phyloP scores from a whole-genome alignment of 2,113 vertebrate species.

The Menidia beryllina region DNA sequence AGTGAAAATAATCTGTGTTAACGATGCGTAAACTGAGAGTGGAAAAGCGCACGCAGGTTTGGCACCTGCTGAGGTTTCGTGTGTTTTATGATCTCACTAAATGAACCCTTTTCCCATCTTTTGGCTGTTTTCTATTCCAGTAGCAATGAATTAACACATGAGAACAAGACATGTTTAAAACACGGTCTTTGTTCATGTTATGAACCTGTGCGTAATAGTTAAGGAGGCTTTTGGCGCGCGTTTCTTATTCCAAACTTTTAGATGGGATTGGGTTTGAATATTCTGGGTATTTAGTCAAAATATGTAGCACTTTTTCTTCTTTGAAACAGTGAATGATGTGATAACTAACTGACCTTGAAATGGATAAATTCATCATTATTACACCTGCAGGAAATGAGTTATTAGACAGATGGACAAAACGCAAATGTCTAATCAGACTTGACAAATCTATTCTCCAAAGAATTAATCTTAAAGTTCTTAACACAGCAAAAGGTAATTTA shows the following conservation, averaged over 20 bases:
- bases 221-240: not conserved
- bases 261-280: too few species aligned
- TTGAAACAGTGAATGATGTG: not conserved
- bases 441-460: not conserved
- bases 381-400: not conserved
- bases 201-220: not conserved
- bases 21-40: not conserved
- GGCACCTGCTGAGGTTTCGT: not conserved
- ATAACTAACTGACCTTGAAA: not conserved
- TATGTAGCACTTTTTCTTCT: not conserved
- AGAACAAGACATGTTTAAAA: not conserved
- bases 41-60: not conserved
- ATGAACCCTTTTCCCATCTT: not conserved
- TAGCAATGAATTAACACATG: not conserved
- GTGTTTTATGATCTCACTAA: not conserved
- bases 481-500: not conserved
- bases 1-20: not conserved
- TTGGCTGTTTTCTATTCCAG: not conserved
- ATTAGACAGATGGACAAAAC: not conserved
- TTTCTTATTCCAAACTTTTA: too few species aligned
- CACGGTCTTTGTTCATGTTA: not conserved
- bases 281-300: not conserved
- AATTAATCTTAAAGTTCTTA: not conserved
- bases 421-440: not conserved
- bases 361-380: not conserved